Conservation (phyloP, 2,888 invertebrate genomes). For the Crepidodera aurea region DNA sequence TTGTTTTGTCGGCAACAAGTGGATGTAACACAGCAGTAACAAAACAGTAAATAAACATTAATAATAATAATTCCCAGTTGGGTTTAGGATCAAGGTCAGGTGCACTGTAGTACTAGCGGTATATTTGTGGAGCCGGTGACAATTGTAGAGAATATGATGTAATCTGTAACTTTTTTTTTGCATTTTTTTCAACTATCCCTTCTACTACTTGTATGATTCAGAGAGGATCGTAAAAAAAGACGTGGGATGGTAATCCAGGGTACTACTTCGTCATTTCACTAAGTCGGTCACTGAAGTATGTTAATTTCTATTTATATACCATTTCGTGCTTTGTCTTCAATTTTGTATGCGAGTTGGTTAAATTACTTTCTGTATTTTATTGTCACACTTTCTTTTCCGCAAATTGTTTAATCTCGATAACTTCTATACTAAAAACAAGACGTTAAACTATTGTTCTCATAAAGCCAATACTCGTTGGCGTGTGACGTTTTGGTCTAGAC, state of each 20-base stretch:
- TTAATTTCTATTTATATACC: neutral
- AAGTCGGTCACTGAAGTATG: neutral
- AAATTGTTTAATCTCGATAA: too few relatives aligned
- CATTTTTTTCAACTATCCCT: too few relatives aligned
- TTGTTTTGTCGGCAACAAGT: conserved; percentile 35
- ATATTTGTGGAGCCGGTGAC: too few relatives aligned
- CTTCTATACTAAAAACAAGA: too few relatives aligned
- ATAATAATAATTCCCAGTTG: conserved; percentile 15
- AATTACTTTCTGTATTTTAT: too few relatives aligned
- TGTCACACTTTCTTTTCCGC: too few relatives aligned
- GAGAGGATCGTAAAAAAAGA: neutral
- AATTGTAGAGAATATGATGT: too few relatives aligned
- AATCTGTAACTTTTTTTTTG: too few relatives aligned
- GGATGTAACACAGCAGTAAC: conserved; percentile 28
- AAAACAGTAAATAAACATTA: conserved; percentile 26
- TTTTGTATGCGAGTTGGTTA: too few relatives aligned
- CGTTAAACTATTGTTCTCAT: too few relatives aligned
- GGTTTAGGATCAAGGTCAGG: conserved; percentile 20
- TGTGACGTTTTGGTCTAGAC: too few relatives aligned
- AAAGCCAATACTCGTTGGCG: too few relatives aligned
- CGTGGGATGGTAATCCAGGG: neutral
- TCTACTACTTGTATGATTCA: neutral
- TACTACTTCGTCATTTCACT: neutral
- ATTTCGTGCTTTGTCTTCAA: neutral
- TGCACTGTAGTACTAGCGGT: conserved; percentile 3